Evolutionary conservation across 2,113 vertebrate species (phyloP), one percentile per base, ranked within the genome.

Genomic region (Chelonoidis abingdonii): DNA sequence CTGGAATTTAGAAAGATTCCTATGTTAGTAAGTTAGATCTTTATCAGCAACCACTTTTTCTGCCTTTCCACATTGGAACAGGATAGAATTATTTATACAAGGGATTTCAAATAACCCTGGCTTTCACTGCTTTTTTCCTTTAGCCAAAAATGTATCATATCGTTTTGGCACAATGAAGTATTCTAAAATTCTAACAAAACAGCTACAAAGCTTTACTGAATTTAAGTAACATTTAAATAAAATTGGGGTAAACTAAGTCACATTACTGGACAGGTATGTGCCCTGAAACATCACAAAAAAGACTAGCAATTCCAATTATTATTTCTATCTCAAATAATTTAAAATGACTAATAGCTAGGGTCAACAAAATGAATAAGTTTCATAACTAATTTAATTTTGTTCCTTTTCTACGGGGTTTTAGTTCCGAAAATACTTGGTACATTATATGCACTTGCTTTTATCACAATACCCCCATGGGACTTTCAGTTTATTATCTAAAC

Each of bases 321-420:
- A 96, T 89, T 96, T 93, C 91, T 82, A 95, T 80, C 84, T 56
- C 75, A 91, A 59, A 94, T 87, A 87, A 95, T 88, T 89, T 93
- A 27, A 90, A 96, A 94, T 82, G 14, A 95, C 95, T 93, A 97
- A 94, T 88, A 95, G 50, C 65, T 89, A 41, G 50, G 92, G 50
- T 97, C 94, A 83, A n/a, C 50, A 92, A 92, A 94, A 81, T 79
- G 8, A 97, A 96, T 91, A 95, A 83, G 94, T 93, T 89, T 89
- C 89, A 65, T 76, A 94, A 93, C 91, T 93, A 91, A 97, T 85
- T 94, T 88, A 88, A 87, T 97, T 96, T 79, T 79, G 59, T 65
- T 92, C 5, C 47, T 97, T 97, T 95, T 95, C 95, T 95, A 41
- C 22, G 82, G 79, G 89, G 59, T 59, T 38, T 93, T 94, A 38